Evolutionary conservation across 2,797 vertebrate genomes (phyloP).

Genomic region (Zonotrichia albicollis): DNA sequence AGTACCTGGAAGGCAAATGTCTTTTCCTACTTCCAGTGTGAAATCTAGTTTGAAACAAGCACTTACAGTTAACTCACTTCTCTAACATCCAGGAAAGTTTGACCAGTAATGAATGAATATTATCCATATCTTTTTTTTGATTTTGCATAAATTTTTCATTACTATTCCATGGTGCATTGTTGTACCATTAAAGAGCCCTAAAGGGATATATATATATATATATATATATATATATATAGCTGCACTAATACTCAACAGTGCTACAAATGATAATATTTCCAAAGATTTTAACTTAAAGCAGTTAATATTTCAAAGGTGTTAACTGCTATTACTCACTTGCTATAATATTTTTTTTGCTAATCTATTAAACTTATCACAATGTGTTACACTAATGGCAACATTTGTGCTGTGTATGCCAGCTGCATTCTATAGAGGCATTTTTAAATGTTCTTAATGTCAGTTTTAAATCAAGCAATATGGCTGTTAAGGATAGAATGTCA

Average conservation of each 20-base stretch:
- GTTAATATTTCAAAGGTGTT: not conserved
- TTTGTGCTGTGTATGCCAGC: not conserved
- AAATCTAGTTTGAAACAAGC: conserved; percentile 68
- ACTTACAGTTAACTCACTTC: conserved; percentile 53
- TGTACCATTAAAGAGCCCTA: not conserved
- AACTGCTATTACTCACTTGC: not conserved
- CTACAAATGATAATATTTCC: not conserved
- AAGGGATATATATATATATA: not conserved
- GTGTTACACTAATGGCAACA: not conserved
- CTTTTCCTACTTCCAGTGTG: conserved; percentile 60
- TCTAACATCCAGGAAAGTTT: conserved; percentile 48
- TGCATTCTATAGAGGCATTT: not conserved
- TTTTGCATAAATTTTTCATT: conserved; percentile 28
- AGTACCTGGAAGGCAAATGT: conserved; percentile 75
- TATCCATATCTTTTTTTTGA: not conserved
- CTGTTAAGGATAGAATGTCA: not conserved
- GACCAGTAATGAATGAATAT: conserved; percentile 25
- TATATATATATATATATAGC: not conserved
- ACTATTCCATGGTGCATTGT: not conserved
- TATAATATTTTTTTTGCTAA: not conserved
- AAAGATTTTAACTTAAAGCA: not conserved
- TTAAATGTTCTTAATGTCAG: not conserved
- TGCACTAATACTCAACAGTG: not conserved
- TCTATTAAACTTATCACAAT: not conserved
- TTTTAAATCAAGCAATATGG: not conserved